A percentile compares a stretch with the other conserved stretches of the same genome.
These are phyloP conservation scores for Protonibea diacanthus DNA, from an alignment of 2,797 vertebrate genomes.

Conservation along the genomic window DNA sequence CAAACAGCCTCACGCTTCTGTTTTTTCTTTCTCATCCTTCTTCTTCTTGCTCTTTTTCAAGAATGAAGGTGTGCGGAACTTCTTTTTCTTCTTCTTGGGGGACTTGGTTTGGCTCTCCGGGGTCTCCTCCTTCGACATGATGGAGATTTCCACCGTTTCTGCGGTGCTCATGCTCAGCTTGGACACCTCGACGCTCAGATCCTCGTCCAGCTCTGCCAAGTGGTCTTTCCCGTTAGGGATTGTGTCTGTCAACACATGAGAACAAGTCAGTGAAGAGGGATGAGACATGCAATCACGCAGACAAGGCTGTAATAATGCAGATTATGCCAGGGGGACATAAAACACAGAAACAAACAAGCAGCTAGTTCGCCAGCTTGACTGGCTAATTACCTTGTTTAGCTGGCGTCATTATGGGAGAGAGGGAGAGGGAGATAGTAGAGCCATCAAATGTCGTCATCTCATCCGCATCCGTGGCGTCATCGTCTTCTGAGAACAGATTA, in stretches of 20 bases:
- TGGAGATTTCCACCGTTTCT: conserved; percentile 91
- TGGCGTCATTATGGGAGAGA: conserved; percentile 93
- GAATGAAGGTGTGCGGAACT: conserved; percentile 97
- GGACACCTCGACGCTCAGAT: conserved; percentile 90
- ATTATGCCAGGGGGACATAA: background rate
- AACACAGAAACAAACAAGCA: conserved; percentile 10
- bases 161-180: conserved; percentile 89
- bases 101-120: conserved; percentile 93
- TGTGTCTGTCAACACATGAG: conserved; percentile 77
- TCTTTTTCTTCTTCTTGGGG: conserved; percentile 98
- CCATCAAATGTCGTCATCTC: conserved; percentile 86
- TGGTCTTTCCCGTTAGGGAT: conserved; percentile 92
- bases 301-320: conserved; percentile 3
- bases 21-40: conserved; percentile 90
- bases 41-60: conserved; percentile 97
- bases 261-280: conserved; percentile 30
- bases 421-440: conserved; percentile 92
- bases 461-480: conserved; percentile 83
- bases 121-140: conserved; percentile 88
- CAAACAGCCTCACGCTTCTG: conserved; percentile 64
- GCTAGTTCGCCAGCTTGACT: background rate
- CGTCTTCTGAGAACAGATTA: conserved; percentile 73
- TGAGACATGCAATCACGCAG: conserved; percentile 2
- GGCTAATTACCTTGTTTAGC: conserved; percentile 87
- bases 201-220: conserved; percentile 87